Conservation (phyloP, 1,140 invertebrate genomes). For the Anagrus nilaparvatae region DNA sequence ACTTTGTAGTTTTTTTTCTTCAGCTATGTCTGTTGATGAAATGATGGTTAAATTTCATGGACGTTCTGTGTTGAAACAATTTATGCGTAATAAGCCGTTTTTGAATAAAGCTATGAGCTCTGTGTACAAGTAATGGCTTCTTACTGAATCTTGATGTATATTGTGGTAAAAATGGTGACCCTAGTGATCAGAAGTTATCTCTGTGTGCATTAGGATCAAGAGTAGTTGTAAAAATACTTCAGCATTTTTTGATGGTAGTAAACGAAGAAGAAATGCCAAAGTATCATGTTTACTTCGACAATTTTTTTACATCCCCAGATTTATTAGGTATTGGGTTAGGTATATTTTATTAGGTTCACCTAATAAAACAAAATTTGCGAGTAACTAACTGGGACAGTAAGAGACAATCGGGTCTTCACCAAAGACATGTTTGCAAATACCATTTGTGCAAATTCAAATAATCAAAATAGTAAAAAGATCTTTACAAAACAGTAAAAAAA, state of each 20-base stretch:
- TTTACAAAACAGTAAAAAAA: neutral
- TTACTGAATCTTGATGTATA: constrained; percentile 1
- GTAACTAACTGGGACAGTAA: constrained; percentile 2
- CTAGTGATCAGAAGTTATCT: neutral
- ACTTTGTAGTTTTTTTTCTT: constrained; percentile 9
- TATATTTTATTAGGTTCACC: too few relatives aligned
- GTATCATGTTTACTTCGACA: constrained; percentile 8
- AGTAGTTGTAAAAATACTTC: neutral
- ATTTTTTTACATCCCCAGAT: constrained; percentile 6
- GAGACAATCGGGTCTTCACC: constrained; percentile 1
- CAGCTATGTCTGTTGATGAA: constrained; percentile 14
- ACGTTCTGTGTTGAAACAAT: constrained; percentile 7
- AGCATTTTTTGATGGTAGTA: neutral
- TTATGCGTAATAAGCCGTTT: constrained; percentile 12
- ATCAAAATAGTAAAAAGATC: neutral
- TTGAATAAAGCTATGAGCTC: constrained; percentile 11
- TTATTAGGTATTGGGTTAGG: too few relatives aligned
- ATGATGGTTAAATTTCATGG: constrained; percentile 17
- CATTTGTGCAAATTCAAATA: neutral
- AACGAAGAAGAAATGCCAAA: neutral
- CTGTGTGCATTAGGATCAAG: neutral
- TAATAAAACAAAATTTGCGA: constrained; percentile 1
- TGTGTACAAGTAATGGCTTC: neutral
- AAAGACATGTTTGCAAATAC: neutral
- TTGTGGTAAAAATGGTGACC: neutral